Base-by-base conservation (phyloP, 2,888 invertebrate species). In the Melikaiella ostensackeni region DNA sequence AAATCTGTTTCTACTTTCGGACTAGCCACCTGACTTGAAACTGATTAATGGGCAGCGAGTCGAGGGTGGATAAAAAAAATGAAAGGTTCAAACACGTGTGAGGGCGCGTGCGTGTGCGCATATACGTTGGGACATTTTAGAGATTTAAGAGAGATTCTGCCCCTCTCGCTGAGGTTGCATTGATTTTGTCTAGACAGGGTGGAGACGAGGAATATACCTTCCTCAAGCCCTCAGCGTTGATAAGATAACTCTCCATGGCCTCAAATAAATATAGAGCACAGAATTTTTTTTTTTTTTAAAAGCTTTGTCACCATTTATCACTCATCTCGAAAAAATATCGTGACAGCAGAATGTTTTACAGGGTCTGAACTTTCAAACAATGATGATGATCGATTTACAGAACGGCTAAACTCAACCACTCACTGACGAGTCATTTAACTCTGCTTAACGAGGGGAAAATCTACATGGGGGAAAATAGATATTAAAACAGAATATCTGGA, bases 171-270 rank as follows among this genome's bases (percentile, higher is more conserved):
- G 88, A 87, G 89, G 89, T 89, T 87, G 88, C 90, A 90, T 90
- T 89, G 90, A 90, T 90, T 90, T 90, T 89, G 90, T 90, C 90
- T 90, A 89, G 90, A 90, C 90, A 86, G 89, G 89, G 89, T 87
- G 88, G 88, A 89, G 89, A 89, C 89, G 86, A 83, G 84, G 46
- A 66, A 66, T 46, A 50, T 50, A 46, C 30, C 46, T 42, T 66
- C n/a, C 50, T 57, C 24, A 57, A 57, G 13, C n/a, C 27, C 50
- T n/a, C 50, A 70, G 46, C 30, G n/a, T 33, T 70, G 50, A 70
- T 50, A 70, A 30, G 50, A 70, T 30, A 70, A 70, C 50, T 30
- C 30, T 70, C 33, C 70, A 70, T 70, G 70, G 30, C 50, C 50
- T 70, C 46, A 70, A 70, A 50, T 50, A 70, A 70, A 50, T 27